These are phyloP conservation scores for Amblyopsis hoosieri DNA, from an alignment of 2,797 vertebrate genomes.

Conservation along the genomic window DNA sequence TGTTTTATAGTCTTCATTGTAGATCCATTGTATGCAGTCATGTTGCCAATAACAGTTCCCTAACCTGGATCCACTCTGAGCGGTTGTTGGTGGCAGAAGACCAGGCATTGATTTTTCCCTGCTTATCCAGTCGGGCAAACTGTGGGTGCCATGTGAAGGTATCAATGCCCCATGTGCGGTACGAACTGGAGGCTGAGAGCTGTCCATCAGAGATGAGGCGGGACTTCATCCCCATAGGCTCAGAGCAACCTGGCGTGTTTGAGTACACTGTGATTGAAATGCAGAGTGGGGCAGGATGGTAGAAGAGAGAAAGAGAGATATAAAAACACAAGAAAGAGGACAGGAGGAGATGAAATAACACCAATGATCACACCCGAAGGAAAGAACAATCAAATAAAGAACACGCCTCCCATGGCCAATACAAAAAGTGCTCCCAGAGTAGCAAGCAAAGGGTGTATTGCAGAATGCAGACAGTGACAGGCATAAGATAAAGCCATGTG, in stretches of 20 bases:
- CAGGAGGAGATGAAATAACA: conserved; percentile 7
- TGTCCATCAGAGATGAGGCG: conserved; percentile 83
- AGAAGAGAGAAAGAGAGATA: conserved; percentile 18
- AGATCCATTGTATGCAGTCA: neutral
- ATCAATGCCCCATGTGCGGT: conserved; percentile 90
- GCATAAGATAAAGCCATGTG: conserved; percentile 1
- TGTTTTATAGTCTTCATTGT: neutral
- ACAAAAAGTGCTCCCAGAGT: neutral
- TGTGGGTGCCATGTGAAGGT: conserved; percentile 92
- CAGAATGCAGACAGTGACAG: conserved; percentile 14
- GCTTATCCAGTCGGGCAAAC: conserved; percentile 89
- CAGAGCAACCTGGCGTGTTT: conserved; percentile 90
- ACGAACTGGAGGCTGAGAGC: conserved; percentile 89
- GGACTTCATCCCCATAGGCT: conserved; percentile 92
- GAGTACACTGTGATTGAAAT: conserved; percentile 81
- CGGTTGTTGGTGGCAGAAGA: conserved; percentile 80
- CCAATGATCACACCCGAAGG: conserved; percentile 48
- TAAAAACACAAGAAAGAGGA: conserved; percentile 12
- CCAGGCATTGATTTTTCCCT: conserved; percentile 95
- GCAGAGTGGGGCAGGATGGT: conserved; percentile 51
- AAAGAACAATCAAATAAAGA: conserved; percentile 19
- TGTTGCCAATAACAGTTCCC: neutral
- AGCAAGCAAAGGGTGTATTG: conserved; percentile 1
- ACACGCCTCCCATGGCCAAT: conserved; percentile 12
- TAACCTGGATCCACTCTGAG: conserved; percentile 94